Evolutionary conservation across 2,888 invertebrate genomes (phyloP).

Genomic region (Callyntrura sp.): DNA sequence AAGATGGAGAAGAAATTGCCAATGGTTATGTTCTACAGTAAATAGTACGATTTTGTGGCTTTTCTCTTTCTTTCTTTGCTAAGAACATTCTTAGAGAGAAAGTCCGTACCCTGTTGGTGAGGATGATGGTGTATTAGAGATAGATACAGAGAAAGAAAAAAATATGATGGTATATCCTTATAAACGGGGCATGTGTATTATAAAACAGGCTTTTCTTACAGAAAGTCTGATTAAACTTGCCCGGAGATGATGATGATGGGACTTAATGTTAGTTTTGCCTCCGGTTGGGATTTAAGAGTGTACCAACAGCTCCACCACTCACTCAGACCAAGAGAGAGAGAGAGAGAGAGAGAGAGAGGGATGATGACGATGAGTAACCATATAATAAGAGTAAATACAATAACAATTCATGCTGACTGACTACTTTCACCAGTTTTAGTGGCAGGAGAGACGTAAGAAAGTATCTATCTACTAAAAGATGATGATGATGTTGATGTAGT

Average conservation of each 20-base stretch:
- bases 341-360: background rate
- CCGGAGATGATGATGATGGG: constrained; percentile 59
- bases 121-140: background rate
- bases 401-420: constrained; percentile 45
- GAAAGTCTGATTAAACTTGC: constrained; percentile 57
- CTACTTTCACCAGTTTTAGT: background rate
- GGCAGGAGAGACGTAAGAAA: background rate
- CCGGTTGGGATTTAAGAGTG: constrained; percentile 67
- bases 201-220: background rate
- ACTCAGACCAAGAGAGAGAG: background rate
- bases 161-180: background rate
- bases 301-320: constrained; percentile 6
- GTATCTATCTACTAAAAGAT: constrained; percentile 35
- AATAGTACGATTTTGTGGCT: constrained; percentile 74
- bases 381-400: constrained; percentile 62
- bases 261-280: constrained; percentile 72
- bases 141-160: background rate
- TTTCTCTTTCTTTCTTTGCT: constrained; percentile 35
- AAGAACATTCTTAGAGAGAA: background rate
- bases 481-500: constrained; percentile 34
- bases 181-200: background rate
- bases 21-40: constrained; percentile 67
- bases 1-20: constrained; percentile 66
- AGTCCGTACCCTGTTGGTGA: background rate
- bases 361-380: constrained; percentile 48